phyloP scores from a whole-genome alignment of 2,797 vertebrate genomes.

The Sarcoramphus papa region DNA sequence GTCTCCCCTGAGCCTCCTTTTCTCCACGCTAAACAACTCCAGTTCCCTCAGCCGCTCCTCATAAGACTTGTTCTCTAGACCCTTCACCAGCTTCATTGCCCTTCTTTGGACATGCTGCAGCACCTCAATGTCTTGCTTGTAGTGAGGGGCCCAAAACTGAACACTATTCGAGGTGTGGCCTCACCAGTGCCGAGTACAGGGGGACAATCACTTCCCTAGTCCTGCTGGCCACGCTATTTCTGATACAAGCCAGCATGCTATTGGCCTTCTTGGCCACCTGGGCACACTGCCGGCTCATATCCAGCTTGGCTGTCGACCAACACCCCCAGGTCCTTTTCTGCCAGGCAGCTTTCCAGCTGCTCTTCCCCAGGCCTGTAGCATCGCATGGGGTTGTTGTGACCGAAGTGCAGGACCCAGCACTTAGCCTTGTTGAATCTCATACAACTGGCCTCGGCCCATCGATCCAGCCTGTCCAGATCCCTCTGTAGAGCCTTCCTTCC shows the following conservation, averaged over 20 bases:
- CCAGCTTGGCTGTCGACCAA: neutral
- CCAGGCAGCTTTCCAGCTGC: neutral
- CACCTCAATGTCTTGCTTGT: rapidly evolving
- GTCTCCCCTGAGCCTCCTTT: neutral
- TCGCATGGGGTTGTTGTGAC: too few species aligned
- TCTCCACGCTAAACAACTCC: neutral
- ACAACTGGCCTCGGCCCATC: too few species aligned
- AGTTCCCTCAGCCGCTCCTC: neutral
- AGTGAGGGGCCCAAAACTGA: neutral
- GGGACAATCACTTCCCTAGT: neutral
- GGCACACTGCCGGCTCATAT: neutral
- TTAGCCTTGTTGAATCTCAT: too few species aligned
- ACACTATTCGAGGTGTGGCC: neutral
- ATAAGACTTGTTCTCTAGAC: neutral
- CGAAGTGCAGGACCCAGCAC: too few species aligned
- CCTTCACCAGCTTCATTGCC: neutral
- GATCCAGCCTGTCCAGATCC: too few species aligned
- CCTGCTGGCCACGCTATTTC: neutral
- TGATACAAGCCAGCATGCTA: neutral
- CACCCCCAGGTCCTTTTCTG: neutral
- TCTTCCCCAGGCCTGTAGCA: too few species aligned
- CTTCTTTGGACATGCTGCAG: neutral
- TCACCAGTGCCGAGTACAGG: neutral
- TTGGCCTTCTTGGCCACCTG: neutral
- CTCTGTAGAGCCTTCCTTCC: neutral